Conservation (phyloP, 1,140 invertebrate genomes). For the Listronotus oregonensis region DNA sequence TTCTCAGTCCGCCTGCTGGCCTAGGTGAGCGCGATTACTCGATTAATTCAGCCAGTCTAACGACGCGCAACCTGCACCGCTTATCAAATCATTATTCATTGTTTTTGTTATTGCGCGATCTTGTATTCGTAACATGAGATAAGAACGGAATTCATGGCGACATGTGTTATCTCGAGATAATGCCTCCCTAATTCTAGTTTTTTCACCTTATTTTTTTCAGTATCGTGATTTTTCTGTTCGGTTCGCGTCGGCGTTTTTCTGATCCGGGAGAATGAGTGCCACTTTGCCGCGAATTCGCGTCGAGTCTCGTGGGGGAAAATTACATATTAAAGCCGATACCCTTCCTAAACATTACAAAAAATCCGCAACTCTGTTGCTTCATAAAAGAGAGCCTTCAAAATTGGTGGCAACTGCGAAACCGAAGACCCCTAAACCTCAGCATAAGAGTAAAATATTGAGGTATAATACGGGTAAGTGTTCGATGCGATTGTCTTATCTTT, state of each 20-base stretch:
- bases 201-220: conserved; percentile 6
- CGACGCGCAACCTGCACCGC: conserved; percentile 13
- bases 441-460: conserved; percentile 16
- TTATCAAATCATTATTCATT: conserved; percentile 23
- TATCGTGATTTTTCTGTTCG: conserved; percentile 6
- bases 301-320: conserved; percentile 45
- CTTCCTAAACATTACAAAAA: conserved; percentile 36
- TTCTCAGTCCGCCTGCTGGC: conserved; percentile 8
- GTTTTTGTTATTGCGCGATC: conserved; percentile 10
- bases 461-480: conserved; percentile 17
- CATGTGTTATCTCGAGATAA: conserved; percentile 23
- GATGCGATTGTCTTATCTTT: neutral
- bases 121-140: conserved; percentile 10
- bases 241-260: conserved; percentile 1
- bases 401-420: conserved; percentile 5
- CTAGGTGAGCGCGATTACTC: conserved; percentile 8
- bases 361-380: conserved; percentile 10
- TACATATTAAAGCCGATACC: conserved; percentile 46
- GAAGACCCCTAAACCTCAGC: conserved; percentile 20
- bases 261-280: conserved; percentile 34
- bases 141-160: conserved; percentile 18
- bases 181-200: conserved; percentile 14
- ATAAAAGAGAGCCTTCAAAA: conserved; percentile 11
- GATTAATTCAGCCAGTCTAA: conserved; percentile 13
- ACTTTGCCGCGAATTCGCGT: conserved; percentile 52